These are phyloP conservation scores for Apodemus speciosus DNA, from an alignment of 2,113 vertebrate genomes.

Conservation along the genomic window DNA sequence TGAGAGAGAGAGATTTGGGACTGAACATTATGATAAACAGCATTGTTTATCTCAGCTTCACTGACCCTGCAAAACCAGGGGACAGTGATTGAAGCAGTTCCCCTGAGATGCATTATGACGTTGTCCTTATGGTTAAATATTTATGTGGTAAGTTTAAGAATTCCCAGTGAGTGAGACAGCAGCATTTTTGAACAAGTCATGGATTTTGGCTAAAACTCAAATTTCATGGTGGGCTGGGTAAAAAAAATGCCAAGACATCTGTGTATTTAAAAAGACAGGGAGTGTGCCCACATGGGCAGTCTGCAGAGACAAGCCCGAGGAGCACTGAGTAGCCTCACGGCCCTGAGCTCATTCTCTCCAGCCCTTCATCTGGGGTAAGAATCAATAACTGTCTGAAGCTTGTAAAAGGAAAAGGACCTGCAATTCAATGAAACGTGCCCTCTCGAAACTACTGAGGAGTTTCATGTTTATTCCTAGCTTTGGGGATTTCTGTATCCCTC, in stretches of 20 bases:
- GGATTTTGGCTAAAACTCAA: conserved; percentile 28
- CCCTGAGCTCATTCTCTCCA: not conserved
- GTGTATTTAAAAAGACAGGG: conserved; percentile 41
- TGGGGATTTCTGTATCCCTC: not conserved
- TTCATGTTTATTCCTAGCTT: not conserved
- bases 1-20: not conserved
- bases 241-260: not conserved
- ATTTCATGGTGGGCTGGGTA: conserved; percentile 37
- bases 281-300: not conserved
- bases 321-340: not conserved
- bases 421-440: not conserved
- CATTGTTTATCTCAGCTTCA: not conserved
- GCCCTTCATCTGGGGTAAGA: conserved; percentile 57
- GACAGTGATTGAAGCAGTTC: not conserved
- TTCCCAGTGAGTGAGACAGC: not conserved
- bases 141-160: conserved; percentile 39
- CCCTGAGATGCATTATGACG: not conserved
- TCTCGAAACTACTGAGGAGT: not conserved
- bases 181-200: conserved; percentile 49
- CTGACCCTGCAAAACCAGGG: not conserved
- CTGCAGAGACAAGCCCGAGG: not conserved
- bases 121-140: conserved; percentile 59
- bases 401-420: not conserved
- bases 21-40: not conserved
- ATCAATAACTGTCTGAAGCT: not conserved